These are phyloP conservation scores for Drusus annulatus DNA, from an alignment of 1,140 invertebrate genomes.

Conservation along the genomic window DNA sequence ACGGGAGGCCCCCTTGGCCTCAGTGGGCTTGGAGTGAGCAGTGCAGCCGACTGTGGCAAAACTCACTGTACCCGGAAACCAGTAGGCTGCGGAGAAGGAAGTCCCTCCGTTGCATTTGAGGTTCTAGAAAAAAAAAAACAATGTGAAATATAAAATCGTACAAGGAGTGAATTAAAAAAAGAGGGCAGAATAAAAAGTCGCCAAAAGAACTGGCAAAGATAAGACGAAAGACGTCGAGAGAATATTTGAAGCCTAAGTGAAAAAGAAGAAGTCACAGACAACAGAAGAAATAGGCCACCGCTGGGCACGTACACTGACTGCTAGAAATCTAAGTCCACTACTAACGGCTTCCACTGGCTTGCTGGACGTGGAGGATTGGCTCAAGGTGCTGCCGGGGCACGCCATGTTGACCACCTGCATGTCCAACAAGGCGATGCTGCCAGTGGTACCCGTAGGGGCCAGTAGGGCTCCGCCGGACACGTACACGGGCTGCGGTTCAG, in stretches of 20 bases:
- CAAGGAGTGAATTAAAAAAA: too few relatives aligned
- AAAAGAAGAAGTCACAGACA: too few relatives aligned
- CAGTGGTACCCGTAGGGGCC: background rate
- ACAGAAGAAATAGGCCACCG: too few relatives aligned
- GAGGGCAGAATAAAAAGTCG: too few relatives aligned
- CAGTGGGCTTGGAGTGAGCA: background rate
- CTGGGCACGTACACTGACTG: too few relatives aligned
- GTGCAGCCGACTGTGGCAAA: background rate
- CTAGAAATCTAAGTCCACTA: background rate
- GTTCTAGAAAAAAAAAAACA: background rate
- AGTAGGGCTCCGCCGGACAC: background rate
- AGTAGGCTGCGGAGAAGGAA: background rate
- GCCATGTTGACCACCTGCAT: background rate
- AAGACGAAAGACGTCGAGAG: too few relatives aligned
- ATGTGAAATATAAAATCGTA: too few relatives aligned
- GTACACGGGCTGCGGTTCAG: slow-evolving; percentile 24
- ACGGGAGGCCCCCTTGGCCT: background rate
- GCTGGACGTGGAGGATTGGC: background rate
- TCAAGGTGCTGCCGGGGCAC: background rate
- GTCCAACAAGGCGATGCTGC: slow-evolving; percentile 2
- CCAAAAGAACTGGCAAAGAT: too few relatives aligned
- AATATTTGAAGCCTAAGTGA: too few relatives aligned
- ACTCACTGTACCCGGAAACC: background rate
- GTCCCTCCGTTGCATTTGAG: background rate
- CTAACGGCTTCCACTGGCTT: background rate